These are phyloP conservation scores for Pipistrellus nathusii DNA, from an alignment of 2,797 vertebrate species.

Conservation along the genomic window DNA sequence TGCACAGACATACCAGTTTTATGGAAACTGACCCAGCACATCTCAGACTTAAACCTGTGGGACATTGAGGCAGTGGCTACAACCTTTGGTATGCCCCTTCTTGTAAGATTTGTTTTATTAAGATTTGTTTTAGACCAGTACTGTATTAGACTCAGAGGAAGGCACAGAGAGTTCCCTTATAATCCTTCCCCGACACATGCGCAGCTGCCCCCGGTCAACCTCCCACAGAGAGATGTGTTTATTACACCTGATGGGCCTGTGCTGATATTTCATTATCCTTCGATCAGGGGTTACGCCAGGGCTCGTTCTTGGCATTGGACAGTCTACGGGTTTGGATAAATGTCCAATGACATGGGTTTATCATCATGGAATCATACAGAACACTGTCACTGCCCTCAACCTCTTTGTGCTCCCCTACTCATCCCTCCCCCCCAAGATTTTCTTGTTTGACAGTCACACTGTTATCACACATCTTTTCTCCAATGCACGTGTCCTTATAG, in stretches of 20 bases:
- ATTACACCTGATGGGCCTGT: not conserved
- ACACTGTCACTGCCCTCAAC: not conserved
- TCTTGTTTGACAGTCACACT: not conserved
- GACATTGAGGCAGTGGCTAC: rapidly evolving
- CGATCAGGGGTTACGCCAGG: too few species aligned
- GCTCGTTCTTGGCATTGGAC: not conserved
- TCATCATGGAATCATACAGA: rapidly evolving
- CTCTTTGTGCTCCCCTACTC: not conserved
- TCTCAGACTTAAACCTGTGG: not conserved
- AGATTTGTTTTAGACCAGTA: not conserved
- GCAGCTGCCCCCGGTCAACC: rapidly evolving
- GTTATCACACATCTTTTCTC: not conserved
- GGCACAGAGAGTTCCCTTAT: not conserved
- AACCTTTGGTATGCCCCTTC: not conserved
- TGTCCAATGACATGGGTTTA: not conserved
- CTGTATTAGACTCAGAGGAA: not conserved
- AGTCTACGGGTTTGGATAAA: not conserved
- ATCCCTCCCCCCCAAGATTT: not conserved
- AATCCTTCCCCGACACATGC: rapidly evolving
- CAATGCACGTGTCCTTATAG: not conserved
- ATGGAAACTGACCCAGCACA: not conserved
- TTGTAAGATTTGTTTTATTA: not conserved
- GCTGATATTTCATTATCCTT: not conserved
- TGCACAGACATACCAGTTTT: not conserved
- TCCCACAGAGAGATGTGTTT: rapidly evolving